Evolutionary conservation across 2,888 invertebrate genomes (phyloP).

Genomic region (Nezara viridula): DNA sequence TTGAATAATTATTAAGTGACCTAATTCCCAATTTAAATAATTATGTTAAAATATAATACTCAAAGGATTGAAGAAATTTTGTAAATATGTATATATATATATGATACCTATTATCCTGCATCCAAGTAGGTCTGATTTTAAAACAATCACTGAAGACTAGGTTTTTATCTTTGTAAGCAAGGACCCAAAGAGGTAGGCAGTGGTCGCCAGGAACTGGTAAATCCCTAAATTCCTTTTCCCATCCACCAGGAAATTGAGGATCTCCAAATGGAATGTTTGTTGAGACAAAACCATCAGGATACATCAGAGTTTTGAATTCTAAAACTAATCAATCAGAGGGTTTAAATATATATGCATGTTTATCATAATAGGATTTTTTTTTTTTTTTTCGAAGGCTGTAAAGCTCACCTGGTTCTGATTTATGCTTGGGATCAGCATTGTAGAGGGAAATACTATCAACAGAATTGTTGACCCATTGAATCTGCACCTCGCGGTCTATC

Average conservation of each 20-base stretch:
- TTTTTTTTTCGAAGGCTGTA: neutral
- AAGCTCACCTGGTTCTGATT: constrained; percentile 62
- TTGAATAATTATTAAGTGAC: too few relatives aligned
- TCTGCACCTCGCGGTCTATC: constrained; percentile 71
- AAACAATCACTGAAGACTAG: constrained; percentile 79
- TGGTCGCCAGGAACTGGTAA: constrained; percentile 69
- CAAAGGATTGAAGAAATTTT: too few relatives aligned
- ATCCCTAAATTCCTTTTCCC: constrained; percentile 65
- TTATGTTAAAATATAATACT: too few relatives aligned
- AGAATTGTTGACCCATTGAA: constrained; percentile 69
- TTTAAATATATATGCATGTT: neutral
- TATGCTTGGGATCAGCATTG: constrained; percentile 67
- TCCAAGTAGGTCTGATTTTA: constrained; percentile 88
- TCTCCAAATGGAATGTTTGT: constrained; percentile 69
- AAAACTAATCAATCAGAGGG: constrained; percentile 64
- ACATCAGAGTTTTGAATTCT: constrained; percentile 67
- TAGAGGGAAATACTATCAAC: constrained; percentile 69
- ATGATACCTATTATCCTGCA: constrained; percentile 75
- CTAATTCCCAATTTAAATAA: too few relatives aligned
- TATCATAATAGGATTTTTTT: neutral
- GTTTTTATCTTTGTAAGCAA: constrained; percentile 73
- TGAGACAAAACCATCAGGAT: constrained; percentile 67
- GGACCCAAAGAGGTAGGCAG: constrained; percentile 81
- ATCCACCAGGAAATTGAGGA: constrained; percentile 68
- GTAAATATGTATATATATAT: too few relatives aligned